phyloP scores from a whole-genome alignment of 1,140 invertebrate species.

The Brachionus angularis region DNA sequence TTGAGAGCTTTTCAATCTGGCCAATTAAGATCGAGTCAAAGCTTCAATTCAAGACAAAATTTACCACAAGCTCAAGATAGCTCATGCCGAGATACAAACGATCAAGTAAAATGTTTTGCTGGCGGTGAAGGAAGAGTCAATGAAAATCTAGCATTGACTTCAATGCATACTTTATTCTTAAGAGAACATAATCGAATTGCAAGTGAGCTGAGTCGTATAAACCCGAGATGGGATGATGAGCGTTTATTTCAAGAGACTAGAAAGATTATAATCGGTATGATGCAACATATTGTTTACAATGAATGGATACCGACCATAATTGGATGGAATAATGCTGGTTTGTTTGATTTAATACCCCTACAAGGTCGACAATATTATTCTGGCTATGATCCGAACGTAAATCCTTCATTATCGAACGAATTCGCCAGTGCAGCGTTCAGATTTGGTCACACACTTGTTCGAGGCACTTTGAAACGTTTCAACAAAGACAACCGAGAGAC shows the following conservation, averaged over 20 bases:
- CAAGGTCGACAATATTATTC: not conserved
- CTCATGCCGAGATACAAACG: constrained; percentile 14
- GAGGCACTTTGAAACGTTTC: constrained; percentile 44
- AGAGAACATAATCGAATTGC: constrained; percentile 50
- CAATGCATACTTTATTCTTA: constrained; percentile 70
- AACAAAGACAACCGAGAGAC: constrained; percentile 20
- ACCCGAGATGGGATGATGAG: constrained; percentile 47
- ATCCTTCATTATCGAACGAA: constrained; percentile 65
- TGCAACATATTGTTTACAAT: constrained; percentile 88
- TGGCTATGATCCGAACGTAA: constrained; percentile 46
- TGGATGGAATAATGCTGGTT: constrained; percentile 59
- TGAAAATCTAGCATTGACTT: constrained; percentile 32
- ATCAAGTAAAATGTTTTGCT: constrained; percentile 24
- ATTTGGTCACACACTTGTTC: constrained; percentile 66
- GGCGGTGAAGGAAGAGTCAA: constrained; percentile 39
- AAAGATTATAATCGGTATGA: constrained; percentile 78
- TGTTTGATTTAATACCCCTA: constrained; percentile 39
- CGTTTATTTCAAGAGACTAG: constrained; percentile 67
- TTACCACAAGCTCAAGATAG: constrained; percentile 29
- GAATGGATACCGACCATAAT: constrained; percentile 87
- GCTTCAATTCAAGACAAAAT: not conserved
- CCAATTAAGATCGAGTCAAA: constrained; percentile 2
- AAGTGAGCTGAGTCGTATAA: constrained; percentile 37
- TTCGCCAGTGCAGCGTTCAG: constrained; percentile 65
- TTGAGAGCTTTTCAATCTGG: constrained; percentile 19